Percentiles rank a stretch among this genome's conserved stretches.
phyloP scores from a whole-genome alignment of 2,113 vertebrate genomes.

The mouse (Mus musculus) region DNA sequence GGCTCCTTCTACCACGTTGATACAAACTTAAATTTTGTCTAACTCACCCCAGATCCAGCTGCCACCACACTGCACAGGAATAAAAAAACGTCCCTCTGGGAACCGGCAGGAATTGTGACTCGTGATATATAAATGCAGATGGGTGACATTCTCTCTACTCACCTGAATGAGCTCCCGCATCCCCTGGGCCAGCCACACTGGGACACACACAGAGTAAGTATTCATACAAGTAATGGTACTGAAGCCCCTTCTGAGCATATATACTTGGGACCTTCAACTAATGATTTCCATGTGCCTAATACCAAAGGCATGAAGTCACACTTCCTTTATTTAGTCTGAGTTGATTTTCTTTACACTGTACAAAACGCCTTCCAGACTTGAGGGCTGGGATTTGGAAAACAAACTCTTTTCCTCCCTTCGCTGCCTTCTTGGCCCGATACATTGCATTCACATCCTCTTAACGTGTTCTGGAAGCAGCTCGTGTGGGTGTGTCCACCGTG shows the following conservation, averaged over 20 bases:
- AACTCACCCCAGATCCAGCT: not conserved
- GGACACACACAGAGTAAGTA: rapidly evolving
- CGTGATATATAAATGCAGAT: not conserved
- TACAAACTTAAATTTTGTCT: not conserved
- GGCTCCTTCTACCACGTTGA: not conserved
- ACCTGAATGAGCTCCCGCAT: rapidly evolving
- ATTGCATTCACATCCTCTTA: not conserved
- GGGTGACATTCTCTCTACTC: not conserved
- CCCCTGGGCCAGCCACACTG: not conserved
- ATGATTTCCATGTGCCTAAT: not conserved
- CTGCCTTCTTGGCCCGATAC: rapidly evolving
- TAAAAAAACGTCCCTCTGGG: not conserved
- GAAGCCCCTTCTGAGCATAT: rapidly evolving
- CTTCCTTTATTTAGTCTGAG: conserved; percentile 41
- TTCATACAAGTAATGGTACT: rapidly evolving
- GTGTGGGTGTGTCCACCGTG: not conserved
- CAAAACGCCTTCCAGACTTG: not conserved
- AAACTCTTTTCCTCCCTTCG: not conserved
- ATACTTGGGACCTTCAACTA: not conserved
- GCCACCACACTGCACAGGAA: not conserved
- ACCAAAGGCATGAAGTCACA: not conserved
- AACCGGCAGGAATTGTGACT: not conserved
- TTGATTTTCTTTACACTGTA: not conserved
- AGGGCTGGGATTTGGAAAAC: not conserved
- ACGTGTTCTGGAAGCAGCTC: not conserved